phyloP scores from a whole-genome alignment of 2,797 vertebrate species.

The Enoplosus armatus region DNA sequence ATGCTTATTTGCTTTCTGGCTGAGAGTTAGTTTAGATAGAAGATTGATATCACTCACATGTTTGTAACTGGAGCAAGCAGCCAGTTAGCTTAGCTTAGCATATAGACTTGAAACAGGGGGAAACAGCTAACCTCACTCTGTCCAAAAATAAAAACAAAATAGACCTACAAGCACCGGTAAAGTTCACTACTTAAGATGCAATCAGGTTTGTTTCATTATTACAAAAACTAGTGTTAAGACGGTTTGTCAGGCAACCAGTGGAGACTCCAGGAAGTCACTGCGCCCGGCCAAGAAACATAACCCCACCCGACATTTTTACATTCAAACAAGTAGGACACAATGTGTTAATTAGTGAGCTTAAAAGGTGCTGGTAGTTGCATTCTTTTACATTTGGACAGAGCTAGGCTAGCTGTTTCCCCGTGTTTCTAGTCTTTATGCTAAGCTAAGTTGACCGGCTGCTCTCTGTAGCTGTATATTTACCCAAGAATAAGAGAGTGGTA shows the following conservation, averaged over 20 bases:
- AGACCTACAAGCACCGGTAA: background rate
- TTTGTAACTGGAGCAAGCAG: background rate
- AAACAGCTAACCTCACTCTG: background rate
- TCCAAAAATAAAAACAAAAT: background rate
- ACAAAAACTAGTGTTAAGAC: background rate
- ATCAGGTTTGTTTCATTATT: constrained; percentile 1
- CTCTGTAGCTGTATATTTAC: background rate
- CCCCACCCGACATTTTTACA: background rate
- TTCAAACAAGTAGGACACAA: background rate
- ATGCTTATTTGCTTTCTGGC: background rate
- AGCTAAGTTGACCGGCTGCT: background rate
- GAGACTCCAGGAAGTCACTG: background rate
- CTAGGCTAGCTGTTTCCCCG: background rate
- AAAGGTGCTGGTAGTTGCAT: background rate
- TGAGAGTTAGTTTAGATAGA: background rate
- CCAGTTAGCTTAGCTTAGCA: constrained; percentile 5
- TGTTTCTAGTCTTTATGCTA: background rate
- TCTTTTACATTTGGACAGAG: background rate
- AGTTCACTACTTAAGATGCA: background rate
- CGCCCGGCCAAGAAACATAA: background rate
- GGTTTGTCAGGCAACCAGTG: background rate
- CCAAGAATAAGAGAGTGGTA: background rate
- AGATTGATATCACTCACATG: background rate
- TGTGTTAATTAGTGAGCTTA: background rate
- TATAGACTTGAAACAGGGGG: background rate